Evolutionary conservation across 1,140 invertebrate species (phyloP).

Genomic region (Rhopalosiphum padi): DNA sequence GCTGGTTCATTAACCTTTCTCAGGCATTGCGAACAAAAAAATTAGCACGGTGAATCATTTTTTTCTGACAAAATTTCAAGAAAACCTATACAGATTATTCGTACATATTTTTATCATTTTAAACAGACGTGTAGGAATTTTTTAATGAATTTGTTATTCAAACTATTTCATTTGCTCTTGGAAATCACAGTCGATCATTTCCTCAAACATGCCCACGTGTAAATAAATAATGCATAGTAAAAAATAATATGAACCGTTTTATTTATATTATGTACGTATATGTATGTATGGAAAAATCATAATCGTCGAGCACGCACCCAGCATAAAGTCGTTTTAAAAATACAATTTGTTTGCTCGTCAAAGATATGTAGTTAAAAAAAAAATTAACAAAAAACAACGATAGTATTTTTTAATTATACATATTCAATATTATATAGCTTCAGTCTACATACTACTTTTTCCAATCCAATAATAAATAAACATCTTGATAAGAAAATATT

Average conservation of each 20-base stretch:
- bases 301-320: not conserved
- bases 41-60: slow-evolving; percentile 19
- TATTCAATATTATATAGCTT: not conserved
- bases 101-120: not conserved
- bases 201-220: not conserved
- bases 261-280: not conserved
- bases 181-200: not conserved
- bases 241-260: not conserved
- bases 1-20: not conserved
- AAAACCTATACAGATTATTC: not conserved
- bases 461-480: not conserved
- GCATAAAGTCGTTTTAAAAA: not conserved
- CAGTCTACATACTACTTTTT: not conserved
- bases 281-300: not conserved
- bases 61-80: not conserved
- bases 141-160: slow-evolving; percentile 1
- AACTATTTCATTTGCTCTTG: not conserved
- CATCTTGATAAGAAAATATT: not conserved
- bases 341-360: not conserved
- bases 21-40: not conserved
- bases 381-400: not conserved
- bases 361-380: not conserved
- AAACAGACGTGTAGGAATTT: not conserved
- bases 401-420: not conserved
- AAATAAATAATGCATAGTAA: not conserved